Evolutionary conservation across 2,888 invertebrate species (phyloP).

Genomic region (Napeogenes sylphis): DNA sequence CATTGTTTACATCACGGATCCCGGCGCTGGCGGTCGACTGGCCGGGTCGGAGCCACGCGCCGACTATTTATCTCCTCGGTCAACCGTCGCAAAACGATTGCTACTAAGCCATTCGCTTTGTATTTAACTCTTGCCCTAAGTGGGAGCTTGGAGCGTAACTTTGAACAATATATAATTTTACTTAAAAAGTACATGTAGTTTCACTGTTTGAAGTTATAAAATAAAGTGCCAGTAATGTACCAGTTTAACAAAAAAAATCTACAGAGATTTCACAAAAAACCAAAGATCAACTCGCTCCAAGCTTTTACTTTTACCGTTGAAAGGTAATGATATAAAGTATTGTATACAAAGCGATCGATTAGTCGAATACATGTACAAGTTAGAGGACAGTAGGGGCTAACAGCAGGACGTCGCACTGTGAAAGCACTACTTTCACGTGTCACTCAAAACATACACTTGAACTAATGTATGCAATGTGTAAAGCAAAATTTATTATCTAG

Average conservation of each 20-base stretch:
- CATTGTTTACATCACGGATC: conserved; percentile 70
- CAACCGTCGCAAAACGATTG: conserved; percentile 66
- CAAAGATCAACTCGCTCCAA: background rate
- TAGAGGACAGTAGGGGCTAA: conserved; percentile 29
- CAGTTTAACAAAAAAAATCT: background rate
- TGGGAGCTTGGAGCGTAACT: conserved; percentile 31
- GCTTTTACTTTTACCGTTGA: conserved; percentile 17
- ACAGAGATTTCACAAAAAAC: background rate
- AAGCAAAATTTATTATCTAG: no score
- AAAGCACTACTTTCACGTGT: conserved; percentile 23
- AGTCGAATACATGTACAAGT: conserved; percentile 44
- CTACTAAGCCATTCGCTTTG: conserved; percentile 59
- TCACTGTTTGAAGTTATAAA: background rate
- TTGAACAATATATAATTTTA: background rate
- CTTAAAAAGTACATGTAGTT: background rate
- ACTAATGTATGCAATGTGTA: conserved; percentile 12
- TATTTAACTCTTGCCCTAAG: conserved; percentile 43
- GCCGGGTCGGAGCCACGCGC: conserved; percentile 53
- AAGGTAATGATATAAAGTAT: conserved; percentile 45
- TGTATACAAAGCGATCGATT: conserved; percentile 40
- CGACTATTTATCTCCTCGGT: conserved; percentile 75
- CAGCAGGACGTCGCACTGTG: conserved; percentile 39
- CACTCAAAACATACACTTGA: conserved; percentile 4
- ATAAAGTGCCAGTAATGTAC: no score
- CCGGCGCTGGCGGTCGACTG: conserved; percentile 63